These are phyloP conservation scores for Harmothoe impar DNA, from an alignment of 2,888 invertebrate species.

Conservation along the genomic window DNA sequence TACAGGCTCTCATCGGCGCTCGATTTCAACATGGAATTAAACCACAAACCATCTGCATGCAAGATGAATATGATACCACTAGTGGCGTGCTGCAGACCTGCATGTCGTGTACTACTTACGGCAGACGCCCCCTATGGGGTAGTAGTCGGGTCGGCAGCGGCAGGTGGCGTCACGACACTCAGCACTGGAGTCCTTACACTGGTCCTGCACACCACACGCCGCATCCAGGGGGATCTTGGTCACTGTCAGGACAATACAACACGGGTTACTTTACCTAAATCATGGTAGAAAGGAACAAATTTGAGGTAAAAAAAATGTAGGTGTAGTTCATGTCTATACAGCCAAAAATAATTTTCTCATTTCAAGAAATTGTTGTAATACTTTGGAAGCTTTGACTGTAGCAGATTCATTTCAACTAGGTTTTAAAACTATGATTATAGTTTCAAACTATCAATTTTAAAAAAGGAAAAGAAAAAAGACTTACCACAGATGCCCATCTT, in stretches of 20 bases:
- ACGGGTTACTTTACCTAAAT: not conserved
- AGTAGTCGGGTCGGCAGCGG: conserved; percentile 62
- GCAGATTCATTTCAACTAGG: no score
- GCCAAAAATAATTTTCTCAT: no score
- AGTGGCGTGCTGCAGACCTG: not conserved
- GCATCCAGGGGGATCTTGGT: conserved; percentile 62
- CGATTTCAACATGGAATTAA: no score
- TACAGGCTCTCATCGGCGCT: no score
- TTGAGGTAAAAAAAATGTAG: not conserved
- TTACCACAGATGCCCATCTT: conserved; percentile 65
- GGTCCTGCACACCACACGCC: conserved; percentile 56
- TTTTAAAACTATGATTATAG: no score
- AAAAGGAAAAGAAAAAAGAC: no score
- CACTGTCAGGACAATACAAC: conserved; percentile 51
- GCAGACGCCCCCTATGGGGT: conserved; percentile 63
- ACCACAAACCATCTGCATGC: no score
- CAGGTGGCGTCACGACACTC: conserved; percentile 61
- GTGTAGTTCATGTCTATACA: not conserved
- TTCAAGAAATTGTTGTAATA: no score
- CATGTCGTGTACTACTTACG: conserved; percentile 45
- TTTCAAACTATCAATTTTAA: no score
- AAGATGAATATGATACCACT: no score
- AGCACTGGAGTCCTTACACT: conserved; percentile 61
- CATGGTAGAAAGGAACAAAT: no score
- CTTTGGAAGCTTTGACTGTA: no score